phyloP scores from a whole-genome alignment of 1,140 invertebrate genomes.

The Aporrectodea caliginosa region DNA sequence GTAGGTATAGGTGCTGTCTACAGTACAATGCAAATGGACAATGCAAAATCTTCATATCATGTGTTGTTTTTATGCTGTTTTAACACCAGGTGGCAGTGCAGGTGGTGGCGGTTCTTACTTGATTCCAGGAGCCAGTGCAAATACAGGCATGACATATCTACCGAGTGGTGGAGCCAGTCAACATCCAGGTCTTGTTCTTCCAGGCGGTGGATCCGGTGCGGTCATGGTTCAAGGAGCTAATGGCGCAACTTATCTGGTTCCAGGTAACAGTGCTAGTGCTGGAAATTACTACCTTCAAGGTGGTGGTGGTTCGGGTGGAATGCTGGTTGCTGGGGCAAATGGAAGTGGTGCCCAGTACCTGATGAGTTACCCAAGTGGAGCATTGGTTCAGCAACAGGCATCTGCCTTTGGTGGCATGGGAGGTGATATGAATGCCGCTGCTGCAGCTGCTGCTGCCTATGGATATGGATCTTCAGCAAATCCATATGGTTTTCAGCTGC shows the following conservation, averaged over 20 bases:
- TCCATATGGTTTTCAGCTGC: slow-evolving; percentile 1
- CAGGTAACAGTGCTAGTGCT: neutral
- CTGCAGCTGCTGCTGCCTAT: neutral
- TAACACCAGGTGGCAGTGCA: neutral
- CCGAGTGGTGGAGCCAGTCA: neutral
- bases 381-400: neutral
- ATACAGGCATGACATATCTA: neutral
- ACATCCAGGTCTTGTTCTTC: neutral
- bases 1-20: neutral
- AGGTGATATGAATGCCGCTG: neutral
- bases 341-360: slow-evolving; percentile 8
- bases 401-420: too few relatives aligned
- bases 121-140: neutral
- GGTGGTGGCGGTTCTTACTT: neutral
- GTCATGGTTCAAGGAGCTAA: neutral
- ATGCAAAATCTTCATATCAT: neutral
- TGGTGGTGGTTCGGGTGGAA: neutral
- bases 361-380: slow-evolving; percentile 13
- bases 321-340: neutral
- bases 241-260: neutral
- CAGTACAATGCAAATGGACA: neutral
- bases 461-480: neutral
- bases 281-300: neutral
- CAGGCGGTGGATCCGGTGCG: neutral
- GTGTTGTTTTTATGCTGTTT: neutral